A percentile compares a stretch with the other conserved stretches of the same genome.
Evolutionary conservation across 2,888 invertebrate genomes (phyloP).

Genomic region (Ophion obscuratus): DNA sequence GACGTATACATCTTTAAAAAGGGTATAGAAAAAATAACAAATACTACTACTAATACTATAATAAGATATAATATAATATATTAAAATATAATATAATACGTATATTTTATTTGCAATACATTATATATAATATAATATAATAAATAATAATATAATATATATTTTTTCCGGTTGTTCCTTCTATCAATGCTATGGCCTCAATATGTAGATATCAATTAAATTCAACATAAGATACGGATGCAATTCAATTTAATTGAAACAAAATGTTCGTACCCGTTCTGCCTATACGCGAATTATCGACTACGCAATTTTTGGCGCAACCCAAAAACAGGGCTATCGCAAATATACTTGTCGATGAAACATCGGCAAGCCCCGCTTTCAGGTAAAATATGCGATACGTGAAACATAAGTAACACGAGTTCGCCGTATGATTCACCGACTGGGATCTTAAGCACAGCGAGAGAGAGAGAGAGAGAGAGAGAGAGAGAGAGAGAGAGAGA

Average conservation of each 20-base stretch:
- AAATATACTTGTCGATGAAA: slow-evolving; percentile 28
- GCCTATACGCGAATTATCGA: neutral
- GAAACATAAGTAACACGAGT: slow-evolving; percentile 33
- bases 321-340: neutral
- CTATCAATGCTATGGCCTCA: neutral
- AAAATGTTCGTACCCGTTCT: neutral
- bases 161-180: neutral
- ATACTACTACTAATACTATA: no score
- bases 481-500: slow-evolving; percentile 10
- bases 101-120: no score
- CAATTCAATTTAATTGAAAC: neutral
- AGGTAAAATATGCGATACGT: slow-evolving; percentile 26
- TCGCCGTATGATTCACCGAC: slow-evolving; percentile 57
- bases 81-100: no score
- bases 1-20: no score
- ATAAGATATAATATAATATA: no score
- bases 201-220: neutral
- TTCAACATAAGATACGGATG: neutral
- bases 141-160: no score
- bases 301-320: neutral
- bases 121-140: no score
- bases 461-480: slow-evolving; percentile 14
- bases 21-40: no score
- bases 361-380: slow-evolving; percentile 20
- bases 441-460: slow-evolving; percentile 20